These are phyloP conservation scores for Stratiomys singularior DNA, from an alignment of 2,888 invertebrate genomes.

Conservation along the genomic window DNA sequence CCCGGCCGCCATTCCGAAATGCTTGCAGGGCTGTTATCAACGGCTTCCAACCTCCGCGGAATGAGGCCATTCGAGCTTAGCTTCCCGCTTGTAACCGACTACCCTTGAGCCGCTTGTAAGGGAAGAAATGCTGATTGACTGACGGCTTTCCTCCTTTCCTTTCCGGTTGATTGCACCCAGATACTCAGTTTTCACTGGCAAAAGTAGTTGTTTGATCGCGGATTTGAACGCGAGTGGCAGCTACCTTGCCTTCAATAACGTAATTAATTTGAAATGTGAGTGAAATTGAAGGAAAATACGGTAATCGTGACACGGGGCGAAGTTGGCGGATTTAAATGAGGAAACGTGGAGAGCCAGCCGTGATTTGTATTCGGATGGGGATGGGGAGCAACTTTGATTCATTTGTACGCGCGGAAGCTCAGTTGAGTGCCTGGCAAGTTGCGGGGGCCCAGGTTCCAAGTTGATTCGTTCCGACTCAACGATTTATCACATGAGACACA, in stretches of 20 bases:
- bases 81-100: neutral
- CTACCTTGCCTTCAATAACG: neutral
- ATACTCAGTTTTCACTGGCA: neutral
- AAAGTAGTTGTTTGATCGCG: neutral
- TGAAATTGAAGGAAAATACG: slow-evolving; percentile 15
- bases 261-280: slow-evolving; percentile 21
- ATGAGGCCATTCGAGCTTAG: neutral
- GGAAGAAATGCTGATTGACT: neutral
- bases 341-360: neutral
- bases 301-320: neutral
- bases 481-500: slow-evolving; percentile 19
- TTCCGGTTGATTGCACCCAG: neutral
- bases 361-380: neutral
- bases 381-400: neutral
- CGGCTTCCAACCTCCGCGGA: neutral
- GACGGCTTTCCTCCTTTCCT: neutral
- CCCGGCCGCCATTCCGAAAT: neutral
- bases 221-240: neutral
- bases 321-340: neutral
- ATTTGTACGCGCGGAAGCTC: no score
- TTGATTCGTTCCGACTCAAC: neutral
- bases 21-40: neutral
- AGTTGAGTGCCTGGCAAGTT: neutral
- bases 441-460: slow-evolving; percentile 8
- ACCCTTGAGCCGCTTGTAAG: neutral